Evolutionary conservation across 1,140 invertebrate genomes (phyloP), one percentile per base, ranked within the genome.

Genomic region (Halyomorpha halys): DNA sequence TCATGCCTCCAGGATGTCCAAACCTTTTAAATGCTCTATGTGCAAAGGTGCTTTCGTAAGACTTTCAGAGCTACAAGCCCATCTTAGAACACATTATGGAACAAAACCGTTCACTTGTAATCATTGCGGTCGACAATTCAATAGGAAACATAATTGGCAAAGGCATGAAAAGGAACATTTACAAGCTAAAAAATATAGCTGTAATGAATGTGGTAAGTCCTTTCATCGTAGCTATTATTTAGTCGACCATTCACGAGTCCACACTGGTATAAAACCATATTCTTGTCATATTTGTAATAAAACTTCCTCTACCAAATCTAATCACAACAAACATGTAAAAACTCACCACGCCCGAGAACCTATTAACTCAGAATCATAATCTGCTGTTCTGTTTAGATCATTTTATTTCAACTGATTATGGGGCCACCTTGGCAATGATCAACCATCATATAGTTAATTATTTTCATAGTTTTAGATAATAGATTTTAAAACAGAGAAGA

Each of bases 121-220:
- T 71, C 87, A 91, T 73, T 97, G 94, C 74, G 93, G 91, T 27
- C 90, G 91, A 54, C 87, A 92, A 71, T 97, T 97, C 74, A 94
- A 92, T 61, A 82, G 91, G 21, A 93, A 94, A 72, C 93, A 91
- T 73, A 95, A 94, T 73, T 89, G 94, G 71, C 81, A 92, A 71
- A 82, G 91, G 49, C 94, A 96, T 74, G 86, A 92, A 6, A 82
- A 89, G 45, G 91, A 94, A 71, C 93, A 97, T 75, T 89, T 90
- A 64, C 86, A 84, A 62, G 89, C 85, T 63, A 96, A 96, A 77
- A 86, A 86, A 56, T 92, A 88, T 71, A 87, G 85, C 66, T 97
- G 93, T 76, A 84, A 86, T 68, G 84, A 89, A 63, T 97, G 93
- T 75, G 84, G 85, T 59, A 89, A 95, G 74, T 83, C 83, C 51